These are phyloP conservation scores for Rhamnusium bicolor DNA, from an alignment of 2,888 invertebrate genomes.

Conservation along the genomic window DNA sequence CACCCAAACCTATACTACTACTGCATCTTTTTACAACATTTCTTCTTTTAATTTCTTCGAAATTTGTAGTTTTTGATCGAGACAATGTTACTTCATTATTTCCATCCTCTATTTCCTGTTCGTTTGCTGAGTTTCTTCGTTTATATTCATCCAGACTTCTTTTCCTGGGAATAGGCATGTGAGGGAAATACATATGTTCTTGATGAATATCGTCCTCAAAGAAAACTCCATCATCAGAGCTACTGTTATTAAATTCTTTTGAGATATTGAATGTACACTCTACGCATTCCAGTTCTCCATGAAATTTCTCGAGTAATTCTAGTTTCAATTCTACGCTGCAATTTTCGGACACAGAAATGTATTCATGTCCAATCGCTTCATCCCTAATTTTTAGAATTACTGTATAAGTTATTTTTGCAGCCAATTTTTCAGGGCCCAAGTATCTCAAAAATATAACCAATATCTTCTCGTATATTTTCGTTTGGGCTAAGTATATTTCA, in stretches of 20 bases:
- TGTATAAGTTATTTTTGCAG: constrained; percentile 56
- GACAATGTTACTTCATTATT: constrained; percentile 29
- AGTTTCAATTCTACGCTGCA: constrained; percentile 47
- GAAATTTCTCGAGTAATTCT: constrained; percentile 33
- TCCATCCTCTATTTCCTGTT: background rate
- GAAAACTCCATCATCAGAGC: constrained; percentile 38
- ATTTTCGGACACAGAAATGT: constrained; percentile 34
- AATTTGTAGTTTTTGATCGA: constrained; percentile 51
- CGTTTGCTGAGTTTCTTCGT: background rate
- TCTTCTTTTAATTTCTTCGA: constrained; percentile 45
- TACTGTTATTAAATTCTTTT: constrained; percentile 28
- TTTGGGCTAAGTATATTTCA: constrained; percentile 62
- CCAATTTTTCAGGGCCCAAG: constrained; percentile 55
- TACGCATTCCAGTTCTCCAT: constrained; percentile 37
- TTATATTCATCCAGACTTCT: constrained; percentile 33
- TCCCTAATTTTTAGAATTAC: constrained; percentile 41
- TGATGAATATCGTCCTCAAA: constrained; percentile 19
- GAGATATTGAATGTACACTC: constrained; percentile 49
- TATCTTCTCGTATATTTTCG: constrained; percentile 38
- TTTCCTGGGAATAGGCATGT: constrained; percentile 35
- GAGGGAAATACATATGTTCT: background rate
- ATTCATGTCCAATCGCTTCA: constrained; percentile 32
- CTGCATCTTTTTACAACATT: constrained; percentile 41
- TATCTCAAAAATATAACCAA: constrained; percentile 57
- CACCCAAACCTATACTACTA: constrained; percentile 51